phyloP scores from a whole-genome alignment of 2,113 vertebrate genomes.

The Bambusicola thoracicus region DNA sequence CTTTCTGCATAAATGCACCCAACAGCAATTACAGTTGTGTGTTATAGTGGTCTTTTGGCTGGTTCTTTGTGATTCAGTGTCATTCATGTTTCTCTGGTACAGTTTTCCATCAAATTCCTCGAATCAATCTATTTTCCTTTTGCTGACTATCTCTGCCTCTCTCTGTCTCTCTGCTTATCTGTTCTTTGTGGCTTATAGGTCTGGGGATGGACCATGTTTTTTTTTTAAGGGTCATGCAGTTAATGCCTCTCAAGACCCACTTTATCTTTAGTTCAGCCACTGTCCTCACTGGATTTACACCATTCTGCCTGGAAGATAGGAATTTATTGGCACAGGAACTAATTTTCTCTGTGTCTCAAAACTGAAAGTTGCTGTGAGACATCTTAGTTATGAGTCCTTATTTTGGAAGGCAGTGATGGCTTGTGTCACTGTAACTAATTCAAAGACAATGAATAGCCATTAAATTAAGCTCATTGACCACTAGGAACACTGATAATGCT shows the following conservation, averaged over 20 bases:
- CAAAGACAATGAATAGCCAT: neutral
- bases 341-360: conserved; percentile 21
- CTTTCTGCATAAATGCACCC: conserved; percentile 1
- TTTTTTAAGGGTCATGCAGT: conserved; percentile 32
- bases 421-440: conserved; percentile 1
- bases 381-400: neutral
- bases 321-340: neutral
- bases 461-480: neutral
- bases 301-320: neutral
- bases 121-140: conserved; percentile 61
- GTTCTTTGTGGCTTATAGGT: conserved; percentile 51
- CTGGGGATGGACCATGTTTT: conserved; percentile 9
- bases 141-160: conserved; percentile 65
- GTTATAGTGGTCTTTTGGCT: conserved; percentile 35
- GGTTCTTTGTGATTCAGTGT: conserved; percentile 61
- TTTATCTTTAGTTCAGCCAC: conserved; percentile 16
- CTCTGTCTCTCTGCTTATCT: conserved; percentile 66
- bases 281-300: conserved; percentile 4
- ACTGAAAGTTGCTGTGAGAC: conserved; percentile 2
- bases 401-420: neutral
- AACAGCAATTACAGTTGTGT: conserved; percentile 49
- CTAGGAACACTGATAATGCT: neutral
- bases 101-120: conserved; percentile 63
- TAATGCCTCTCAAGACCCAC: conserved; percentile 53
- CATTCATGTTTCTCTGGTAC: conserved; percentile 61